Base-by-base conservation (phyloP, 2,888 invertebrate species). In the Drosophila mayaguana region DNA sequence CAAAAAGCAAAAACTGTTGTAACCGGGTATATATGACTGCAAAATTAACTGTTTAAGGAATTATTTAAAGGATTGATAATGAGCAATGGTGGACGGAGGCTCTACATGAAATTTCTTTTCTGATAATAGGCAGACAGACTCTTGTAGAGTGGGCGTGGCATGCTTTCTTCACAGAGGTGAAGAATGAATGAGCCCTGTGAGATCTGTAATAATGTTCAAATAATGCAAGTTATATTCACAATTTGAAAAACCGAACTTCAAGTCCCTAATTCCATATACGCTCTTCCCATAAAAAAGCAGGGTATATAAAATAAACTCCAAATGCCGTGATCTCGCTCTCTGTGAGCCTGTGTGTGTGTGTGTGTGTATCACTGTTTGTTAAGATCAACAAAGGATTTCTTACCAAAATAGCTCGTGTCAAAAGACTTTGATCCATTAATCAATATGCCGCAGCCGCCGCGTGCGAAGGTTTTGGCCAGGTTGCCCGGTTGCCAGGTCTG, bases 401-500 rank as follows among this genome's bases (percentile, higher is more conserved):
- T 88, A 89, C 91, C 88, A 90, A 92, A 92, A 91, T 91, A 92
- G 92, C 92, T 91, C 92, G 92, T 92, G 92, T 92, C 92, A 92
- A 92, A 92, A 92, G 92, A 89, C 92, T 92, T 92, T 92, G 92
- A 92, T 92, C 92, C 92, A 92, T 92, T 92, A 92, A 92, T 92
- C 92, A 92, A 91, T 91, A 88, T 90, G 91, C 89, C 85, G 90
- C 86, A 67, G 83, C 76, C 77, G 81, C 81, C 72, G 85, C 80
- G 80, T 79, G 80, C 88, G 72, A 86, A 88, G 83, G 83, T 88
- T 83, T 83, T 77, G 77, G 77, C 77, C 77, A 80, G 76, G 42
- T 62, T 75, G 48, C 28, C 28, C 48, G 48, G 11, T 28, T 48
- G 28, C 48, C 48, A 48, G n/a, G n/a, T 38, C 48, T 40, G 42